Base-by-base conservation (phyloP, 1,140 invertebrate species). In the Drosophila biarmipes region DNA sequence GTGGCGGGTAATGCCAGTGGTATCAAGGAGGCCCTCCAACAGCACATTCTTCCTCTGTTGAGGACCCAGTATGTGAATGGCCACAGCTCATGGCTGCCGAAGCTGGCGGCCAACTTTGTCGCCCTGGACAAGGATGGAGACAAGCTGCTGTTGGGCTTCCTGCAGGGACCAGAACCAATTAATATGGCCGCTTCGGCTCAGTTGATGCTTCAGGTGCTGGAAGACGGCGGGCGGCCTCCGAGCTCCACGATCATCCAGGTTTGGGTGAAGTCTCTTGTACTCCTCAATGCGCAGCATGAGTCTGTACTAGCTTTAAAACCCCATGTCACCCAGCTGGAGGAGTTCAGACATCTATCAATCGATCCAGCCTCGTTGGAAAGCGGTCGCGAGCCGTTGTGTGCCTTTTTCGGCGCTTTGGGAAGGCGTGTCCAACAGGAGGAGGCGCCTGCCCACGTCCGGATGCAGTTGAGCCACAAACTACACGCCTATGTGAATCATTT, bases 181-280 rank as follows among this genome's bases (percentile, higher is more conserved):
- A 87, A 91, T 38, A 67, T 78, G 10, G 67, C 91, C 10, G 79
- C 90, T 11, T 75, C 78, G 6, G 78, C 85, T 0, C 79, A 91
- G 40, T 61, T 92, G 56, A 15, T 92, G 27, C 53, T 81, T 0
- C 54, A 80, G 19, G 64, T 92, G 4, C 48, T 91, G 3, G 51
- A 63, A 19, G 43, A 53, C 12, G 15, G 1, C 40, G 31, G n/a
- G 29, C 12, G 40, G 27, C 45, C 51, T 5, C 11, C 67, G 10
- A 29, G 38, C 52, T 37, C 73, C 3, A 56, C 75, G 0, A 61
- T 92, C 6, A 66, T 92, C 0, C 82, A 91, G 42, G 73, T 91
- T 1, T 92, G 91, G 91, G 53, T 92, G 0, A 91, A 81, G 43
- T 91, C 90, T 2, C 11, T 91, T 19, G 87, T 92, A 2, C 63